Conservation (phyloP, 2,113 vertebrate genomes). For the Nerophis ophidion region DNA sequence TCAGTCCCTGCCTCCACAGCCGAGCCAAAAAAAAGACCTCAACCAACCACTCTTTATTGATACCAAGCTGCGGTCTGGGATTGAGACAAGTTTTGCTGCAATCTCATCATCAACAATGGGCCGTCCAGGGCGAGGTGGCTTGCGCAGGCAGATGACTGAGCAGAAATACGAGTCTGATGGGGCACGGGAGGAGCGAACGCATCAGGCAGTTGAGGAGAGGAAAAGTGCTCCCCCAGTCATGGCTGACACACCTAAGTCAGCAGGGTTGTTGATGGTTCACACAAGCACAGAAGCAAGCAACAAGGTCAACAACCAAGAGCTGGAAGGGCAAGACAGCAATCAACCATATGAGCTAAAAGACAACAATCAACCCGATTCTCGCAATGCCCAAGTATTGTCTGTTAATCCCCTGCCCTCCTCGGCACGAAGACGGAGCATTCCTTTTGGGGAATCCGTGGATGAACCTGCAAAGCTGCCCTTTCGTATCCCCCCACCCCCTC, state of each 20-base stretch:
- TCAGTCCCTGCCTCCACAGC: slow-evolving; percentile 60
- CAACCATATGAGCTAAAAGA: slow-evolving; percentile 67
- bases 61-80: slow-evolving; percentile 87
- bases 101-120: slow-evolving; percentile 67
- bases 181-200: slow-evolving; percentile 71
- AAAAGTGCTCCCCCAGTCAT: slow-evolving; percentile 80
- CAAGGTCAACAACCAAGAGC: slow-evolving; percentile 47
- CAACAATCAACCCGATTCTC: slow-evolving; percentile 65
- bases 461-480: slow-evolving; percentile 87
- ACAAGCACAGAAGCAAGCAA: slow-evolving; percentile 69
- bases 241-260: slow-evolving; percentile 79
- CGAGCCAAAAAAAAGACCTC: slow-evolving; percentile 83
- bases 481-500: slow-evolving; percentile 88
- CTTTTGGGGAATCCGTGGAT: slow-evolving; percentile 79
- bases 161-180: slow-evolving; percentile 80
- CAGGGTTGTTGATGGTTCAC: slow-evolving; percentile 93
- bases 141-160: slow-evolving; percentile 82
- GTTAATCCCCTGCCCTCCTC: slow-evolving; percentile 59
- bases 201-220: slow-evolving; percentile 71
- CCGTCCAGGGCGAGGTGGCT: slow-evolving; percentile 69
- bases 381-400: slow-evolving; percentile 59
- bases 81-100: slow-evolving; percentile 75
- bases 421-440: slow-evolving; percentile 76
- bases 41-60: slow-evolving; percentile 94
- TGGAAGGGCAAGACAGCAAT: slow-evolving; percentile 61